Percentiles rank a stretch among this genome's conserved stretches.
Conservation (phyloP, 1,140 invertebrate species). For the Anoplophora glabripennis region DNA sequence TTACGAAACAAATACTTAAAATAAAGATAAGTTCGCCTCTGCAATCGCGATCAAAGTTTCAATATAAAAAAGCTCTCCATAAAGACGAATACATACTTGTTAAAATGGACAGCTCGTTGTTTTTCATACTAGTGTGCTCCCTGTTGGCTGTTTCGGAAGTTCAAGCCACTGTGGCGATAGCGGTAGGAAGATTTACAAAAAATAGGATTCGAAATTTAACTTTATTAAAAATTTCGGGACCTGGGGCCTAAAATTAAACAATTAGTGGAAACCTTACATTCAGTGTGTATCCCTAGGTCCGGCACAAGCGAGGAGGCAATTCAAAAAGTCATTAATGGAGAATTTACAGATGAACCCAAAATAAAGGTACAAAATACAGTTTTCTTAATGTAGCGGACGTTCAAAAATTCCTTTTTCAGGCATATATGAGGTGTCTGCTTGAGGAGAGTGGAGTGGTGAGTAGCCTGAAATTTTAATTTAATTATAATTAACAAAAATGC, state of each 20-base stretch:
- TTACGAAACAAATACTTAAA: too few species aligned
- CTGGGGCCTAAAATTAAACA: conserved; percentile 21
- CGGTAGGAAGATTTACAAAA: not conserved
- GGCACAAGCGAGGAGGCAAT: conserved; percentile 18
- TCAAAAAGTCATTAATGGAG: conserved; percentile 9
- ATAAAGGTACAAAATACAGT: conserved; percentile 14
- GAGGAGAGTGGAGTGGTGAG: too few species aligned
- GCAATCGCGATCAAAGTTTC: not conserved
- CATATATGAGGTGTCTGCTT: too few species aligned
- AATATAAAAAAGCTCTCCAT: not conserved
- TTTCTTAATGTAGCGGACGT: too few species aligned
- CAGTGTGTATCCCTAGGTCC: conserved; percentile 21
- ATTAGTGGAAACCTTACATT: conserved; percentile 23
- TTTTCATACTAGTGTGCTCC: not conserved
- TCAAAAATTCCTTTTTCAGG: too few species aligned
- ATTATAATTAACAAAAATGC: too few species aligned
- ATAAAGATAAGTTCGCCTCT: not conserved
- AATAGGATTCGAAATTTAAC: not conserved
- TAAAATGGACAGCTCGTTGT: not conserved
- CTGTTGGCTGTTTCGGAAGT: not conserved
- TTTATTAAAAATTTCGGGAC: conserved; percentile 15
- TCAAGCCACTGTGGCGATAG: not conserved
- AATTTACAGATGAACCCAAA: conserved; percentile 20
- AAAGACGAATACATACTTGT: not conserved
- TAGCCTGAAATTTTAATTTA: too few species aligned